Percentiles rank a stretch among this genome's conserved stretches.
Evolutionary conservation across 2,797 vertebrate genomes (phyloP).

Genomic region (Esox masquinongy): DNA sequence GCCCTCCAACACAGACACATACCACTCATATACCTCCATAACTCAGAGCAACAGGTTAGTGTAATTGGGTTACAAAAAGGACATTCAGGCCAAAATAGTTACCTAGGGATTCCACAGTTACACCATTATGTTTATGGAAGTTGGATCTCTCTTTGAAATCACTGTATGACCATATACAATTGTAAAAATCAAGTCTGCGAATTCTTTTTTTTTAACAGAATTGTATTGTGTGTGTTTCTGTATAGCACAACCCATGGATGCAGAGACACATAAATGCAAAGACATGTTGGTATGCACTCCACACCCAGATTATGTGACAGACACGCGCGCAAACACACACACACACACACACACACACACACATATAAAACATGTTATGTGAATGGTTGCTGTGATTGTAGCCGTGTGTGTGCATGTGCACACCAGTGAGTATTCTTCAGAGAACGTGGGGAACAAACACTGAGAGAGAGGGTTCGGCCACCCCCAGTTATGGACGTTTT

Average conservation of each 20-base stretch:
- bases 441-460: not conserved
- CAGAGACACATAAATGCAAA: not conserved
- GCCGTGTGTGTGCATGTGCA: conserved; percentile 9
- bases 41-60: not conserved
- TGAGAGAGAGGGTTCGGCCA: not conserved
- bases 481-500: too few relatives aligned
- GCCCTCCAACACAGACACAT: not conserved
- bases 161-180: not conserved
- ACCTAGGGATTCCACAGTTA: not conserved
- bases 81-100: not conserved
- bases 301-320: conserved; percentile 6
- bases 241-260: not conserved
- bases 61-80: not conserved
- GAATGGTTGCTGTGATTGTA: not conserved
- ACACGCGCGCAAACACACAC: not conserved
- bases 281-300: not conserved
- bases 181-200: too few relatives aligned
- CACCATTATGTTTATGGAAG: not conserved
- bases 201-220: not conserved
- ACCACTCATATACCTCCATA: not conserved
- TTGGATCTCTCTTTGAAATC: not conserved
- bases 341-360: not conserved
- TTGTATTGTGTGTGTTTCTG: not conserved
- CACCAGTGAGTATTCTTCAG: not conserved
- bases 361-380: not conserved